These are phyloP conservation scores for Diglossa cyanea DNA, from an alignment of 2,797 vertebrate genomes.

Conservation along the genomic window DNA sequence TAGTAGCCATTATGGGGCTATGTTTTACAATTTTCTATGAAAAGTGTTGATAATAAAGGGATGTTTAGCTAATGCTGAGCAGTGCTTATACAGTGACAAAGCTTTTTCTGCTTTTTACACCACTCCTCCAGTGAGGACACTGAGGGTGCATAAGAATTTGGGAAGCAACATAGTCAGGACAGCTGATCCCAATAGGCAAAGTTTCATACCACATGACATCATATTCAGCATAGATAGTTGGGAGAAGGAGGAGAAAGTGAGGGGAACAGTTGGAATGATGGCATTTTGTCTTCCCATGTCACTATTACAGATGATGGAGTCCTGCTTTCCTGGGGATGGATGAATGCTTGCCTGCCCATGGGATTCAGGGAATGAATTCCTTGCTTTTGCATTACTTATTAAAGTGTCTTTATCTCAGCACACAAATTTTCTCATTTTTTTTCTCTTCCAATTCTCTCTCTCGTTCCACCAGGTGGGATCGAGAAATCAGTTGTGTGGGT, in stretches of 20 bases:
- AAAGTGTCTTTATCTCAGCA: background rate
- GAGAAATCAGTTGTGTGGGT: background rate
- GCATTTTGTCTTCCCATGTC: background rate
- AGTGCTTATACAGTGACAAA: background rate
- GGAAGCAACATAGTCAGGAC: background rate
- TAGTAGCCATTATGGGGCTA: background rate
- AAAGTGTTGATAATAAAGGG: background rate
- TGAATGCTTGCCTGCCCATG: background rate
- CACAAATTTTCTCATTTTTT: background rate
- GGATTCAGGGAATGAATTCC: background rate
- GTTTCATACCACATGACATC: background rate
- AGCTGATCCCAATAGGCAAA: background rate
- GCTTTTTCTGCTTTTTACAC: background rate
- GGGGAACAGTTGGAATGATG: background rate
- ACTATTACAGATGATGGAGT: accelerated
- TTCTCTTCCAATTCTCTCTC: background rate
- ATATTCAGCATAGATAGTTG: background rate
- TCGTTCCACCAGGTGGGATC: background rate
- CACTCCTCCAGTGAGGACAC: background rate
- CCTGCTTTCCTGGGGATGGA: background rate
- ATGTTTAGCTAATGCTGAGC: background rate
- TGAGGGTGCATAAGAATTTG: background rate
- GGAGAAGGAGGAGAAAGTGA: background rate
- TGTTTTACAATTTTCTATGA: background rate
- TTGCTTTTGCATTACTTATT: background rate